Evolutionary conservation across 64 coral and sea anemone genomes (phyloP).

Genomic region (Montipora sp.): DNA sequence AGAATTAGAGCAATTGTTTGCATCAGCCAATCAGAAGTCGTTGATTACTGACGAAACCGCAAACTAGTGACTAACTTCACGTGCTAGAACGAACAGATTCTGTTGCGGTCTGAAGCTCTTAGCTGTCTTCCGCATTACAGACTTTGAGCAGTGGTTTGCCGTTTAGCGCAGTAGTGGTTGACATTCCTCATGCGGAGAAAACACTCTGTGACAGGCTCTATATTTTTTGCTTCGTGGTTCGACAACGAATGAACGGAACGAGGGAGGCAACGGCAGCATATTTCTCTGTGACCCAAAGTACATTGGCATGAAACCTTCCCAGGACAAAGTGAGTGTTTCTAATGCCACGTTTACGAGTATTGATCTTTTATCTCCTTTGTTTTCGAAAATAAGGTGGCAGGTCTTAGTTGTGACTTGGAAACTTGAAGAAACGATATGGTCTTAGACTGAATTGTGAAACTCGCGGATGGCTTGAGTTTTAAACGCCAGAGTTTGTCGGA

Average conservation of each 20-base stretch:
- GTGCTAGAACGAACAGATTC: background rate
- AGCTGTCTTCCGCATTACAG: background rate
- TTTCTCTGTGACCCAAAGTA: background rate
- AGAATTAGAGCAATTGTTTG: background rate
- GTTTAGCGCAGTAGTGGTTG: background rate
- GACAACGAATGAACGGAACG: background rate
- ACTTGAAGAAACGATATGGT: background rate
- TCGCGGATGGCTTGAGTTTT: too few species aligned
- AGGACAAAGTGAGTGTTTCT: background rate
- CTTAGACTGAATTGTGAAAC: background rate
- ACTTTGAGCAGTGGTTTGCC: background rate
- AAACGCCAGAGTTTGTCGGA: background rate
- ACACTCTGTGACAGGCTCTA: background rate
- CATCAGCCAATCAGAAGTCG: constrained; percentile 14
- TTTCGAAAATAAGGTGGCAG: background rate
- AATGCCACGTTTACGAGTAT: background rate
- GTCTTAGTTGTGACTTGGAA: background rate
- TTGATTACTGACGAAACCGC: background rate
- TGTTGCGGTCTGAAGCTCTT: background rate
- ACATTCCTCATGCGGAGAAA: background rate
- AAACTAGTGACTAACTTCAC: background rate
- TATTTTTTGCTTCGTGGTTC: background rate
- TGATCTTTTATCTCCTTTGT: background rate
- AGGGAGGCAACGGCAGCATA: background rate
- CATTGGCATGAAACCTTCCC: background rate